Base-by-base conservation (phyloP, 2,797 vertebrate species). In the Calcarius lapponicus region DNA sequence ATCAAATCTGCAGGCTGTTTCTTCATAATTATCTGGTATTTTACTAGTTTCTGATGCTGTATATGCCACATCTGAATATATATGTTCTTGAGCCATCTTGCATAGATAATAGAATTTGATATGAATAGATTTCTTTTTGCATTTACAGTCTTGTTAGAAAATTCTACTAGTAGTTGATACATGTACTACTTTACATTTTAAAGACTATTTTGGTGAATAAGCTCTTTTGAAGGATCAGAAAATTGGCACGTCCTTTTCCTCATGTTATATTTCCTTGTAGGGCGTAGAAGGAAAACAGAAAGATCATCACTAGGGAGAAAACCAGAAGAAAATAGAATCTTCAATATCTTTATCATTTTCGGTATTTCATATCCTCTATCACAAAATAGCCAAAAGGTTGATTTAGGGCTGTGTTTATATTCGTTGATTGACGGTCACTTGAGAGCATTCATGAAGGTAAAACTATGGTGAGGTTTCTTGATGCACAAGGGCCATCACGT, bases 1-100 rank as follows among this genome's bases (percentile, higher is more conserved):
- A 92, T 86, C 80, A 69, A 70, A 90, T 79, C 88, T 70, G 40
- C 74, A 86, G 90, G 48, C 42, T 60, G 32, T 81, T 95, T 86
- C 76, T 94, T 91, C 36, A 10, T 91, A 88, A 90, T 91, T 81
- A 70, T 64, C 53, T 88, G 80, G 8, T 58, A 72, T 84, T 86
- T 92, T 60, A 62, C 64, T 61, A 34, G 58, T 79, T 96, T 90
- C 67, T 90, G 56, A 50, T 70, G 56, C 51, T 84, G 53, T 67
- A 15, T 79, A 9, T 71, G 58, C 28, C 62, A 79, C 18, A 43
- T 66, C 72, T 91, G 57, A 93, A 90, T 92, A 84, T 47, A 60
- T 74, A 43, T 47, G 48, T 86, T 92, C 62, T 73, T 86, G 71
- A 90, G 34, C 53, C 34, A 43, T 82, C 64, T 89, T 93, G 54